Percentiles rank a stretch among this genome's conserved stretches.
These are phyloP conservation scores for Pangasius macronema DNA, from an alignment of 2,797 vertebrate species.

Conservation along the genomic window DNA sequence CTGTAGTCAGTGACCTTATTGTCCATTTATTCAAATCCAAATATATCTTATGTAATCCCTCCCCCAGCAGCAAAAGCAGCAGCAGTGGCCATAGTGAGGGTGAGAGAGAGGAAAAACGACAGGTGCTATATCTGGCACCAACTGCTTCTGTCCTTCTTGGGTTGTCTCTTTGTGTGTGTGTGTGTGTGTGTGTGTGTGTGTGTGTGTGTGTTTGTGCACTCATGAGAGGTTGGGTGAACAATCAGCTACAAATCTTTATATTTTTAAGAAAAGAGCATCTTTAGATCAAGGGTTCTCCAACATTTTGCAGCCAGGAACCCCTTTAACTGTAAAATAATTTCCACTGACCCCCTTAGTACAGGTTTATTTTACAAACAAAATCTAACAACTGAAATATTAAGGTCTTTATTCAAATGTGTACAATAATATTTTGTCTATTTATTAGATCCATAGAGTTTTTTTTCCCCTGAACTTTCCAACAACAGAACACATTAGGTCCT, in stretches of 20 bases:
- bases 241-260: not conserved
- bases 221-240: not conserved
- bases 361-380: not conserved
- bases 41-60: slow-evolving; percentile 28
- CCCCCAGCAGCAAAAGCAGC: slow-evolving; percentile 52
- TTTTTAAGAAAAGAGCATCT: not conserved
- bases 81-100: slow-evolving; percentile 53
- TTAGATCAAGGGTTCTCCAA: not conserved
- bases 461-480: not conserved
- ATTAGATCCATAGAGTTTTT: not conserved
- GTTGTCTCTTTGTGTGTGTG: slow-evolving; percentile 51
- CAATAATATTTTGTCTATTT: not conserved
- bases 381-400: not conserved
- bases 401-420: not conserved
- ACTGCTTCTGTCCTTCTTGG: slow-evolving; percentile 75
- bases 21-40: slow-evolving; percentile 37
- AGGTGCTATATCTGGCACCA: slow-evolving; percentile 73
- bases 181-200: slow-evolving; percentile 1
- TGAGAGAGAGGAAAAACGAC: slow-evolving; percentile 62
- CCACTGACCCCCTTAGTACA: not conserved
- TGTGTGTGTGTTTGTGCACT: not conserved
- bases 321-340: not conserved
- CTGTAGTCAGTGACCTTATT: slow-evolving; percentile 43
- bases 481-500: not conserved
- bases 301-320: not conserved